Conservation (phyloP, 1,140 invertebrate species). For the Mya arenaria region DNA sequence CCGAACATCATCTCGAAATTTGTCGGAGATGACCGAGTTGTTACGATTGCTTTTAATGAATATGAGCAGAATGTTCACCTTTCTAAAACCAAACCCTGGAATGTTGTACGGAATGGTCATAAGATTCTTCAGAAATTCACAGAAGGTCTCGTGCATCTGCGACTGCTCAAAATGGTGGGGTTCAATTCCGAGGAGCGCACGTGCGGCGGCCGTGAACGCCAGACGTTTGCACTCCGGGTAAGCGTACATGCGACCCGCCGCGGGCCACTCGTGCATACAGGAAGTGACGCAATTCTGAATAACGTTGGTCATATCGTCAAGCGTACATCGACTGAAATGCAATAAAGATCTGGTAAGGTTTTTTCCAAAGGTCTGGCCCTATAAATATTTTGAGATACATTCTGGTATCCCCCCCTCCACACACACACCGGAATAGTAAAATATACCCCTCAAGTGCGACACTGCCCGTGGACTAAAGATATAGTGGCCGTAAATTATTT, state of each 20-base stretch:
- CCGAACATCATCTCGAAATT: neutral
- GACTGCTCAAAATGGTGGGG: neutral
- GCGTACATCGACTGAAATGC: slow-evolving; percentile 7
- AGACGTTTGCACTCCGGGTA: slow-evolving; percentile 53
- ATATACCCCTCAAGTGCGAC: too few species aligned
- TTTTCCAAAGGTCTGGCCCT: too few species aligned
- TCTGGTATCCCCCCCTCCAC: too few species aligned
- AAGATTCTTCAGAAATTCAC: slow-evolving; percentile 54
- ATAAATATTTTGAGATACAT: too few species aligned
- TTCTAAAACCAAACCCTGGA: slow-evolving; percentile 61
- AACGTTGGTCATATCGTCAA: slow-evolving; percentile 19
- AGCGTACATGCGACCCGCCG: neutral
- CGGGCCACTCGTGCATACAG: slow-evolving; percentile 29
- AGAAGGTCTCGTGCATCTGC: slow-evolving; percentile 41
- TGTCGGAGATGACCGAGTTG: too few species aligned
- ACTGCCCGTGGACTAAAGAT: too few species aligned
- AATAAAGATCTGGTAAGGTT: too few species aligned
- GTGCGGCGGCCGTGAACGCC: slow-evolving; percentile 36
- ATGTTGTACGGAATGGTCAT: slow-evolving; percentile 59
- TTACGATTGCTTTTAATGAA: too few species aligned
- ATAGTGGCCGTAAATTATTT: too few species aligned
- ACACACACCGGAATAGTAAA: too few species aligned
- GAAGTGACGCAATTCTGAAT: slow-evolving; percentile 32
- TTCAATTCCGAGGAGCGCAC: slow-evolving; percentile 56
- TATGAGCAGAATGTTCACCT: too few species aligned